phyloP scores from a whole-genome alignment of 2,888 invertebrate species.

The Metopia argyrocephala region DNA sequence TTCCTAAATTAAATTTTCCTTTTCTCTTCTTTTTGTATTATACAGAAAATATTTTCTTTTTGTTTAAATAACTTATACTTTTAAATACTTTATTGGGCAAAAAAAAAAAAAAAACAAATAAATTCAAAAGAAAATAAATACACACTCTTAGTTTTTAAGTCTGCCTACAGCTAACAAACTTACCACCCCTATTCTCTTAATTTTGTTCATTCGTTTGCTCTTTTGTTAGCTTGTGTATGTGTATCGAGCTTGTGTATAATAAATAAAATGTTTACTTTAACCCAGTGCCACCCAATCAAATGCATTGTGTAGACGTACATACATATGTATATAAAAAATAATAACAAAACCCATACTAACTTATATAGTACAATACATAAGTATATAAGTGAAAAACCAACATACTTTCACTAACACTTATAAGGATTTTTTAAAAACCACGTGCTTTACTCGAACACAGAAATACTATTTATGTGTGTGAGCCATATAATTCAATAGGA shows the following conservation, averaged over 20 bases:
- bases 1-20: background rate
- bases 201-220: constrained; percentile 5
- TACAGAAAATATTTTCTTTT: too few species aligned
- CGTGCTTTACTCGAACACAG: constrained; percentile 44
- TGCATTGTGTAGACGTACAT: too few species aligned
- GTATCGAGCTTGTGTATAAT: background rate
- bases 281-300: constrained; percentile 62
- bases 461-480: background rate
- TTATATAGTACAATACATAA: background rate
- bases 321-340: background rate
- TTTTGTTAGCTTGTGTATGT: background rate
- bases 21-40: background rate
- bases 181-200: background rate
- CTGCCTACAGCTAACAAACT: background rate
- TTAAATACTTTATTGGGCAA: background rate
- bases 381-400: background rate
- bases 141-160: background rate
- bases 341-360: background rate
- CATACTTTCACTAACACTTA: constrained; percentile 7
- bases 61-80: background rate
- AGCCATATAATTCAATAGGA: background rate
- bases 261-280: constrained; percentile 25
- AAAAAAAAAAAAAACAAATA: background rate
- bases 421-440: constrained; percentile 52
- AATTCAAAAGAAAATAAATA: background rate